A percentile compares a stretch with the other conserved stretches of the same genome.
phyloP scores from a whole-genome alignment of 2,113 vertebrate species.

The Parotia lawesii region DNA sequence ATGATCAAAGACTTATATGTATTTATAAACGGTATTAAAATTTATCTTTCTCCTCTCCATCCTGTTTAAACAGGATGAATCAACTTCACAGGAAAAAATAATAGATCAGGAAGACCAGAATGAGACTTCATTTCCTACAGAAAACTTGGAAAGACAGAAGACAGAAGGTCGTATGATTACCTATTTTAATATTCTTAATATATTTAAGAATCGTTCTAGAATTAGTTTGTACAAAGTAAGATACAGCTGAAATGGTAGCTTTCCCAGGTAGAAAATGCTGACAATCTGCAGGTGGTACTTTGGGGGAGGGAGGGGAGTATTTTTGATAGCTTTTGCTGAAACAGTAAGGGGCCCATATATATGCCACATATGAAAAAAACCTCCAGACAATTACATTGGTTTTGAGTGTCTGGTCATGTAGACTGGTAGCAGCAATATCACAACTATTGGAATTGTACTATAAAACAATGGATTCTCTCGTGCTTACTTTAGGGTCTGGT shows the following conservation, averaged over 20 bases:
- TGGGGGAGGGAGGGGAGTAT: not conserved
- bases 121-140: not conserved
- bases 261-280: not conserved
- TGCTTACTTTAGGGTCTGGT: not conserved
- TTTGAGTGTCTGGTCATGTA: not conserved
- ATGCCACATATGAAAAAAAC: not conserved
- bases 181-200: not conserved
- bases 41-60: constrained; percentile 7
- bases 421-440: not conserved
- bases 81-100: constrained; percentile 58
- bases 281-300: not conserved
- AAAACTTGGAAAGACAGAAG: constrained; percentile 25
- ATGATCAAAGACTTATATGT: not conserved
- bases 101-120: constrained; percentile 52
- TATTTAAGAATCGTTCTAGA: not conserved
- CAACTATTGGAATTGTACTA: not conserved
- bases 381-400: not conserved
- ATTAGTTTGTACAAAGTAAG: not conserved
- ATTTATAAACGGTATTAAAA: not conserved
- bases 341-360: not conserved
- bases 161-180: constrained; percentile 46
- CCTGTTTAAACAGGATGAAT: constrained; percentile 59
- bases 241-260: not conserved
- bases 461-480: not conserved
- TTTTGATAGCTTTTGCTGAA: not conserved